A percentile compares a stretch with the other conserved stretches of the same genome.
phyloP scores from a whole-genome alignment of 2,113 vertebrate genomes.

The Alouatta palliata region DNA sequence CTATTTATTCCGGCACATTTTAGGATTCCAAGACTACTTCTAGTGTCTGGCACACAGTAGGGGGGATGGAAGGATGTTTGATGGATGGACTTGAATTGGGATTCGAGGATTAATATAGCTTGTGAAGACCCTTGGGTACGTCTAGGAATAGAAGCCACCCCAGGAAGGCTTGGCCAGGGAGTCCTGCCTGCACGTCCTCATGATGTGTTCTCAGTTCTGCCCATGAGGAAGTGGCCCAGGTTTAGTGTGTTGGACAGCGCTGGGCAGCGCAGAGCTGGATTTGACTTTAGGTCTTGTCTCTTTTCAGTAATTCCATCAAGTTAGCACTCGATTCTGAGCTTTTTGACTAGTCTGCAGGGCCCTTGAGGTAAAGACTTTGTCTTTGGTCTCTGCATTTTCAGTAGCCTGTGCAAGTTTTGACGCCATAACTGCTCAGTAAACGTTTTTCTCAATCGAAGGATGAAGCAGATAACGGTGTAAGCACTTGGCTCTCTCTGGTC shows the following conservation, averaged over 20 bases:
- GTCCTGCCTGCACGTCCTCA: rapidly evolving
- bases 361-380: not conserved
- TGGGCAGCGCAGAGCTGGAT: not conserved
- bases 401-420: too few relatives aligned
- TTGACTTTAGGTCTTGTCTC: not conserved
- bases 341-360: not conserved
- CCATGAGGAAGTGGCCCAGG: rapidly evolving
- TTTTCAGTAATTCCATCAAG: not conserved
- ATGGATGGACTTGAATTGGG: rapidly evolving
- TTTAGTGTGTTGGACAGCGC: not conserved
- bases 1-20: not conserved
- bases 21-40: rapidly evolving
- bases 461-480: not conserved
- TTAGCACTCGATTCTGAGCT: not conserved
- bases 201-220: not conserved
- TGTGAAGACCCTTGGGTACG: rapidly evolving
- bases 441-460: not conserved
- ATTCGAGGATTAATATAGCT: rapidly evolving
- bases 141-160: too few relatives aligned
- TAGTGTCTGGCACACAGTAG: not conserved
- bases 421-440: not conserved
- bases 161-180: too few relatives aligned
- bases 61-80: not conserved
- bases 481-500: not conserved
- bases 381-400: not conserved